Evolutionary conservation across 2,113 vertebrate genomes (phyloP), one percentile per base, ranked within the genome.

Genomic region (Lipophrys pholis): DNA sequence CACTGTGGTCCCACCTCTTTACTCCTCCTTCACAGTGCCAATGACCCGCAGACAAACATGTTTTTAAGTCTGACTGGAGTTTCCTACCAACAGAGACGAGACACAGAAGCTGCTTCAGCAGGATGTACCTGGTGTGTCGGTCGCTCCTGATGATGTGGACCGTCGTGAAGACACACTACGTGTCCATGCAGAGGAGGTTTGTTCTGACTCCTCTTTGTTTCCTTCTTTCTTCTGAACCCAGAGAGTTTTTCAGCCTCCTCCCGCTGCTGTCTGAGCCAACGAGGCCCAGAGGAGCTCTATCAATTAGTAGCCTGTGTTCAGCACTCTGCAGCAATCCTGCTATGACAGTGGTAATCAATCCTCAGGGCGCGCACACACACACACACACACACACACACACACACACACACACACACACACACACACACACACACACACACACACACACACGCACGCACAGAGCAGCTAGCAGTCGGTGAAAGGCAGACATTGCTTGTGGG

Each of bases 341-440:
- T 68, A 51, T 86, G 83, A 85, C 86, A 84, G 82, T 36, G 41
- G 76, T 67, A 68, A 88, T 91, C 76, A 76, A 87, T 88, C 82
- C 83, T 62, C 67, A 67, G 68, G 51, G 67, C 45, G n/a, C 65
- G 42, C n/a, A 35, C 59, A 60, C 43, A 41, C 51, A 45, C 43
- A 62, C 49, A 52, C 52, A 45, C 7, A 61, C 63, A 69, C 3
- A 46, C 61, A 81, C 65, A 58, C 59, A 70, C 59, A 52, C 38
- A 51, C 59, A 78, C 12, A 67, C 6, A 73, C 52, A 56, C 14
- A 52, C 39, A 52, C 48, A 50, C 45, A 40, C 30, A 62, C n/a
- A 35, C 59, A 60, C 43, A 41, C 51, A 45, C 43, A 62, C 49
- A 52, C 52, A 45, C 7, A 61, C 63, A 69, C 3, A 46, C 61